These are phyloP conservation scores for Adineta ricciae DNA, from an alignment of 2,888 invertebrate genomes.

Conservation along the genomic window DNA sequence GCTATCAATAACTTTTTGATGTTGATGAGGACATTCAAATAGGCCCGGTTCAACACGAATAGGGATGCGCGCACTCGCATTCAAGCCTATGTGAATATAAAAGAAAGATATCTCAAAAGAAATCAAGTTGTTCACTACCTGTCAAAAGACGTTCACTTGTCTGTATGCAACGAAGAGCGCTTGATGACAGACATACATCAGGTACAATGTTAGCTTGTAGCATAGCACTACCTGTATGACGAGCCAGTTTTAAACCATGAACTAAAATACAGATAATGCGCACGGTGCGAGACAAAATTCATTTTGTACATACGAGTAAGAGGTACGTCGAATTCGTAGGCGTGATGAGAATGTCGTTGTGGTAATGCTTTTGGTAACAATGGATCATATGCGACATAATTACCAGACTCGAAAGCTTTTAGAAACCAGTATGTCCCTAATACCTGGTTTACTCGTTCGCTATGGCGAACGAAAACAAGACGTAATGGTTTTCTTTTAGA, in stretches of 20 bases:
- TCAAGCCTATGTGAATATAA: slow-evolving; percentile 50
- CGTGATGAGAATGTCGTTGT: not conserved
- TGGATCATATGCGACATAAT: not conserved
- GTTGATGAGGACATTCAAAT: slow-evolving; percentile 76
- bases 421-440: not conserved
- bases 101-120: not conserved
- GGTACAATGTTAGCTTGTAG: not conserved
- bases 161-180: not conserved
- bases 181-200: not conserved
- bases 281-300: no score
- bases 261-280: not conserved
- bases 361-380: not conserved
- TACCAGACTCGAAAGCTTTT: not conserved
- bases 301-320: no score
- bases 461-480: not conserved
- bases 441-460: not conserved
- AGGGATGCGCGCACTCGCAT: slow-evolving; percentile 46
- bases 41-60: slow-evolving; percentile 69
- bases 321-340: not conserved
- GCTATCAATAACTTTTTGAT: not conserved
- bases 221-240: not conserved
- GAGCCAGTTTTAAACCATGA: not conserved
- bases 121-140: not conserved
- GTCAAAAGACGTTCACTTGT: not conserved
- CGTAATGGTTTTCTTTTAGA: not conserved